Evolutionary conservation across 2,113 vertebrate species (phyloP).

Genomic region (Sprattus sprattus): DNA sequence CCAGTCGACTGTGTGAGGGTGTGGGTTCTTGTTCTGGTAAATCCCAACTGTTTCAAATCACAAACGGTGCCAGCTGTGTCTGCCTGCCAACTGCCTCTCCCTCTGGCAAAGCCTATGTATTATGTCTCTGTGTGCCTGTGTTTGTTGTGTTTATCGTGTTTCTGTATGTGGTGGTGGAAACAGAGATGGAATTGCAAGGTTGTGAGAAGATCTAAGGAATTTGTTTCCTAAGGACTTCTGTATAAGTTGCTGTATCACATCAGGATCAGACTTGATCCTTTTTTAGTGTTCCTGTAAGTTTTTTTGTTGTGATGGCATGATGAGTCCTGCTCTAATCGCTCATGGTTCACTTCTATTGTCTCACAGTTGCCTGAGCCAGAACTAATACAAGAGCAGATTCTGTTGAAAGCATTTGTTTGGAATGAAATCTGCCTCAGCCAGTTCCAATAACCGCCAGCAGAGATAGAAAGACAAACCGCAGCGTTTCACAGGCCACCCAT

Average conservation of each 20-base stretch:
- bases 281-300: neutral
- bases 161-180: neutral
- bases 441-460: neutral
- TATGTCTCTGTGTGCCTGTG: neutral
- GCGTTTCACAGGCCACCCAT: too few species aligned
- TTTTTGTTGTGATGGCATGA: neutral
- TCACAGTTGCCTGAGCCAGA: neutral
- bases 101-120: neutral
- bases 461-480: too few species aligned
- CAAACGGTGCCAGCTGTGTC: neutral
- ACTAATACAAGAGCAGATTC: neutral
- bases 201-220: neutral
- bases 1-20: neutral
- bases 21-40: slow-evolving; percentile 32
- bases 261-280: neutral
- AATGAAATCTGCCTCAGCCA: neutral
- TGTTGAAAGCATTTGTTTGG: neutral
- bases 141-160: neutral
- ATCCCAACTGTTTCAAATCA: slow-evolving; percentile 4
- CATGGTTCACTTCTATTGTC: neutral
- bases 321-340: neutral
- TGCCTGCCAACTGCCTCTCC: neutral
- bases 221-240: neutral
- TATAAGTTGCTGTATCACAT: neutral
- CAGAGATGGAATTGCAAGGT: neutral